These are phyloP conservation scores for Heliconius melpomene DNA, from an alignment of 1,140 invertebrate species.

Conservation along the genomic window DNA sequence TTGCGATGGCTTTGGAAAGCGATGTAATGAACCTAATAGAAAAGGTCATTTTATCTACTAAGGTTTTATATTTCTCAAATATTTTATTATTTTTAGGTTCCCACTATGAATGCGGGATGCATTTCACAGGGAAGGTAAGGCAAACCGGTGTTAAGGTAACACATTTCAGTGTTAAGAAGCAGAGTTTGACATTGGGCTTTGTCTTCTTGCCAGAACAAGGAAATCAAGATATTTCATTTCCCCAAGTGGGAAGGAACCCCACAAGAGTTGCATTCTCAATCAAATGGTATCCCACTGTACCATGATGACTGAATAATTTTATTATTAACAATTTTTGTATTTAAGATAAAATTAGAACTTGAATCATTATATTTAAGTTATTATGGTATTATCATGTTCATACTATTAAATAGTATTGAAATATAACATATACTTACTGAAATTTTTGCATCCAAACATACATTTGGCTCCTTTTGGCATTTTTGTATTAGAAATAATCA, in stretches of 20 bases:
- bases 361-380: not conserved
- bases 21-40: not conserved
- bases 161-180: too few species aligned
- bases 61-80: not conserved
- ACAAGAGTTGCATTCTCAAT: too few species aligned
- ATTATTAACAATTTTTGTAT: too few species aligned
- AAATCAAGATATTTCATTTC: too few species aligned
- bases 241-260: too few species aligned
- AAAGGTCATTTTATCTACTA: not conserved
- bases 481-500: not conserved
- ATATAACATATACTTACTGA: not conserved
- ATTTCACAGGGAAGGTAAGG: too few species aligned
- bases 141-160: too few species aligned
- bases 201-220: too few species aligned
- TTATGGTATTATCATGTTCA: not conserved
- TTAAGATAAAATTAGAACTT: not conserved
- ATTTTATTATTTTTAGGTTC: not conserved
- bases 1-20: not conserved
- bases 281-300: too few species aligned
- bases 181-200: too few species aligned
- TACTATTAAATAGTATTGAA: not conserved
- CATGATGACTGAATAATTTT: too few species aligned
- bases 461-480: conserved; percentile 11
- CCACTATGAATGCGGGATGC: too few species aligned
- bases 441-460: conserved; percentile 6